These are phyloP conservation scores for Eristalis pertinax DNA, from an alignment of 2,888 invertebrate genomes.

Conservation along the genomic window DNA sequence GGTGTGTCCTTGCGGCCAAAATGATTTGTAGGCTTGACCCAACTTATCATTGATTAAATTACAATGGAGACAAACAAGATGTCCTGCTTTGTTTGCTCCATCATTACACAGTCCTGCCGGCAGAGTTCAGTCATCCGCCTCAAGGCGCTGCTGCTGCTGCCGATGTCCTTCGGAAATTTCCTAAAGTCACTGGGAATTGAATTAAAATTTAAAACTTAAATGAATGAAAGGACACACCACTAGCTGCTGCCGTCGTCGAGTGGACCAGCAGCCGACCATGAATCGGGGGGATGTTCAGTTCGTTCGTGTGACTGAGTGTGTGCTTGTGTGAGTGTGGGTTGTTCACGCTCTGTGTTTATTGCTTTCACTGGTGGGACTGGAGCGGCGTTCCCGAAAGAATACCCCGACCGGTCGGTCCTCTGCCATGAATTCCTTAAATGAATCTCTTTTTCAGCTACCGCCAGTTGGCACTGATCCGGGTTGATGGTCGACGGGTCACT, in stretches of 20 bases:
- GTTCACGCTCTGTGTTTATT: conserved; percentile 66
- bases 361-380: conserved; percentile 38
- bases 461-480: conserved; percentile 69
- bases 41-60: conserved; percentile 72
- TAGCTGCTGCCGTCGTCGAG: conserved; percentile 2
- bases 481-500: conserved; percentile 63
- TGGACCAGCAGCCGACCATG: conserved; percentile 20
- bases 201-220: conserved; percentile 73
- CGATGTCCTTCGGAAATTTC: conserved; percentile 51
- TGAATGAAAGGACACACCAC: conserved; percentile 56
- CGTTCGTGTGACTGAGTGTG: neutral
- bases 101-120: conserved; percentile 48
- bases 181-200: conserved; percentile 69
- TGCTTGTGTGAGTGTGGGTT: neutral
- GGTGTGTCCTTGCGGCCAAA: conserved; percentile 65
- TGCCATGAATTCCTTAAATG: conserved; percentile 69
- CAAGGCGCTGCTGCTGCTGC: conserved; percentile 8
- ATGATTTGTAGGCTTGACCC: conserved; percentile 72
- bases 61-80: conserved; percentile 69
- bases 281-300: conserved; percentile 5
- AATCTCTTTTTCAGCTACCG: conserved; percentile 57
- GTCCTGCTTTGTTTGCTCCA: conserved; percentile 70
- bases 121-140: conserved; percentile 47
- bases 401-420: neutral
- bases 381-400: conserved; percentile 27